Percentiles rank a stretch among this genome's conserved stretches.
Conservation (phyloP, 2,888 invertebrate genomes). For the Pachliopta kotzebuea region DNA sequence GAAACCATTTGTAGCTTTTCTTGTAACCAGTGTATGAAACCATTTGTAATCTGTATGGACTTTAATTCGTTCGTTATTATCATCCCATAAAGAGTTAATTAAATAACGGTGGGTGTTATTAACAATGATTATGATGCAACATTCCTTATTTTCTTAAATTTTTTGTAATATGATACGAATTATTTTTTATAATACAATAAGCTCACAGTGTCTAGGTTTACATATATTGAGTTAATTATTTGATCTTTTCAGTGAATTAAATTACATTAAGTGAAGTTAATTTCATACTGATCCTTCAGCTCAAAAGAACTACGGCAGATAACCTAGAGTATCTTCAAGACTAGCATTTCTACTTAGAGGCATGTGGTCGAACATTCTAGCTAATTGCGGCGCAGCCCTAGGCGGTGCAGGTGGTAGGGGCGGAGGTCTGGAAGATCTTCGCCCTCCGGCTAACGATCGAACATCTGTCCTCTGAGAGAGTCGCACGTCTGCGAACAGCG, state of each 20-base stretch:
- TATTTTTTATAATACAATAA: too few relatives aligned
- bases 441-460: conserved; percentile 56
- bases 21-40: background rate
- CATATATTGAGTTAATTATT: background rate
- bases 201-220: background rate
- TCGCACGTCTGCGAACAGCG: conserved; percentile 89
- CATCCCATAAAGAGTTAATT: background rate
- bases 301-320: conserved; percentile 70
- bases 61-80: background rate
- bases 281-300: background rate
- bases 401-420: conserved; percentile 46
- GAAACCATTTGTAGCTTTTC: background rate
- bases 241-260: too few relatives aligned
- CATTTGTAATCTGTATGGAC: background rate
- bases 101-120: conserved; percentile 2
- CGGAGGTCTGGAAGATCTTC: conserved; percentile 44
- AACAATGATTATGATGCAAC: background rate
- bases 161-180: background rate
- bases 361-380: conserved; percentile 61
- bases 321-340: conserved; percentile 83
- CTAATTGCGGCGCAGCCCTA: conserved; percentile 45
- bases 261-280: too few relatives aligned
- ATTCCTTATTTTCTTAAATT: background rate
- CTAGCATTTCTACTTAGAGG: conserved; percentile 73
- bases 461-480: conserved; percentile 86